Evolutionary conservation across 2,888 invertebrate species (phyloP), one percentile per base, ranked within the genome.

Genomic region (Apodemia mormo): DNA sequence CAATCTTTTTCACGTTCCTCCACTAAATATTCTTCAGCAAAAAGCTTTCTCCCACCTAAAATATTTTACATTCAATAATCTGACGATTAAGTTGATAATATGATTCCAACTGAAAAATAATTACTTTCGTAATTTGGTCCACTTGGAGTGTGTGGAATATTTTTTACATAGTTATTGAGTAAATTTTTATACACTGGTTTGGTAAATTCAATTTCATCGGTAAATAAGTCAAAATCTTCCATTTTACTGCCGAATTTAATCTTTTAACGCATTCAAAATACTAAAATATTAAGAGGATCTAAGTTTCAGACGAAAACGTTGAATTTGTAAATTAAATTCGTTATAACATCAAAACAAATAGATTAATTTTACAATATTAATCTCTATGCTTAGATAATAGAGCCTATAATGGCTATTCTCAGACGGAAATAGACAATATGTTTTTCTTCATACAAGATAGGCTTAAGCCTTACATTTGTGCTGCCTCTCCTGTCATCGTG

Each of bases 191-290:
- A 91, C 29, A 87, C 74, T 5, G 89, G 85, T 72, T 88, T 85
- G 1, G 89, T 86, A 71, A 86, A 89, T 68, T 87, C 83, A 30
- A 91, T 90, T 81, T 92, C 88, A 78, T 92, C 86, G 0, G 90
- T 89, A 77, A 93, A 92, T 65, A 93, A 82, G 77, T 93, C 92
- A 67, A 88, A 91, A 79, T 92, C 92, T 76, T 92, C 92, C 91
- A 93, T 45, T 45, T 45, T 45, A 45, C 4, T 12, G 0, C 12
- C 45, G 40, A 45, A 45, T 91, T 71, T 37, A 37, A 37, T 81
- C 70, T 66, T 68, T n/a, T 37, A 40, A 40, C 40, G 40, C 9
- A 40, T 40, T 10, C 61, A n/a, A 65, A 14, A 49, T 68, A 61
- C 22, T 43, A 14, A 54, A 56, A 40, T 52, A 33, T 4, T 14